phyloP scores from a whole-genome alignment of 1,140 invertebrate species.

The Seison nebaliae region DNA sequence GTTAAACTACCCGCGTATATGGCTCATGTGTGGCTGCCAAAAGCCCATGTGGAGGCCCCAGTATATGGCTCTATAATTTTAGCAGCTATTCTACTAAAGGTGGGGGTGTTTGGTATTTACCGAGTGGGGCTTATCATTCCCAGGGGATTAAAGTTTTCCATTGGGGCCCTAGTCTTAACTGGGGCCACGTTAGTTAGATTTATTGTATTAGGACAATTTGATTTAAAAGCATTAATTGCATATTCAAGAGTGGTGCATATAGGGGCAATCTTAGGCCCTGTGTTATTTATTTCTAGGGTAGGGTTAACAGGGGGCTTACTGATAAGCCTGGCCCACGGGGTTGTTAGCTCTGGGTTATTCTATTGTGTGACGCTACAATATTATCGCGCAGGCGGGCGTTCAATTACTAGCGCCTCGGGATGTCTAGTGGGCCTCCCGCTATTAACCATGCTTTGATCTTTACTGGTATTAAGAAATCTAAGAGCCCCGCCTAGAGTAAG shows the following conservation, averaged over 20 bases:
- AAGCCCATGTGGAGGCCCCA: constrained; percentile 45
- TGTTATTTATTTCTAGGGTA: too few relatives aligned
- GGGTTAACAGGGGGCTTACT: too few relatives aligned
- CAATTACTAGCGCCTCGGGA: too few relatives aligned
- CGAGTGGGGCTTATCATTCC: constrained; percentile 26
- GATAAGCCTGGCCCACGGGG: too few relatives aligned
- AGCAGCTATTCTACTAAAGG: constrained; percentile 40
- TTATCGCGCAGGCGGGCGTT: too few relatives aligned
- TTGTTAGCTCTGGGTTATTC: too few relatives aligned
- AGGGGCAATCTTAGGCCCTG: constrained; percentile 26
- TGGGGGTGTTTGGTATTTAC: constrained; percentile 37
- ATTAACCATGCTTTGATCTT: too few relatives aligned
- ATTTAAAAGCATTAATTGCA: constrained; percentile 37
- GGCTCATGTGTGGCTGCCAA: constrained; percentile 41
- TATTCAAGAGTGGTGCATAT: constrained; percentile 39
- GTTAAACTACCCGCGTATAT: constrained; percentile 42
- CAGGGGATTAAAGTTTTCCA: constrained; percentile 27
- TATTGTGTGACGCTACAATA: too few relatives aligned
- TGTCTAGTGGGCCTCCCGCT: too few relatives aligned
- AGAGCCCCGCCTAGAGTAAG: too few relatives aligned
- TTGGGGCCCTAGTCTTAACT: constrained; percentile 26
- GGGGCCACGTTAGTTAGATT: constrained; percentile 33
- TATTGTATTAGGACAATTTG: constrained; percentile 35
- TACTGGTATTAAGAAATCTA: too few relatives aligned
- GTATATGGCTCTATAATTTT: constrained; percentile 42